Evolutionary conservation across 2,888 invertebrate species (phyloP), one percentile per base, ranked within the genome.

Genomic region (Anthrax anthrax): DNA sequence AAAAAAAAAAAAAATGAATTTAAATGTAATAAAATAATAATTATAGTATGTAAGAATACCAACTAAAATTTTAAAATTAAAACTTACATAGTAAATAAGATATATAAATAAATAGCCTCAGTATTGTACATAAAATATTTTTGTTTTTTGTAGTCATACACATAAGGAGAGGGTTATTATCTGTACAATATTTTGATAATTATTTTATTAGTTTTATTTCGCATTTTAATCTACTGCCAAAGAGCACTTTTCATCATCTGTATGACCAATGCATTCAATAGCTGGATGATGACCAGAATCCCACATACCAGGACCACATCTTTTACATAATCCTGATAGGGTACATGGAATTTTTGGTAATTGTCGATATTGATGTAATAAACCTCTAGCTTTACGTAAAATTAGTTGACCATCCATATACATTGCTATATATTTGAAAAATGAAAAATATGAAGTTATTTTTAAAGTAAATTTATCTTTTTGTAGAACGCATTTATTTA

Each of bases 371-470:
- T 92, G 86, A 66, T 94, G 80, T 1, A 95, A 72, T 4, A 96
- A 72, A 14, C 94, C 94, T 47, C 95, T 78, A 0, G 94, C 94
- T 72, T 95, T 95, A 52, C 88, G 77, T 32, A 94, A 71, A 47
- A 95, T 90, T 17, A 92, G 70, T 39, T 84, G 81, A 0, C 91
- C 94, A 63, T 94, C 91, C 95, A 96, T 96, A 64, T 94, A 95
- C 87, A 92, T 92, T 18, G 95, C 92, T 79, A 18, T 18, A 39
- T 27, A 42, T 23, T 23, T 23, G 23, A n/a, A n/a, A n/a, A n/a
- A n/a, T n/a, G n/a, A n/a, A n/a, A 37, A 10, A 43, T 17, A 42
- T 39, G 32, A 44, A 34, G n/a, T 32, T 23, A 23, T 14, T 9
- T 18, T 39, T 40, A 6, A n/a, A n/a, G n/a, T n/a, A n/a, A n/a